Base-by-base conservation (phyloP, 2,113 vertebrate species). In the Neodontobutis hainanensis region DNA sequence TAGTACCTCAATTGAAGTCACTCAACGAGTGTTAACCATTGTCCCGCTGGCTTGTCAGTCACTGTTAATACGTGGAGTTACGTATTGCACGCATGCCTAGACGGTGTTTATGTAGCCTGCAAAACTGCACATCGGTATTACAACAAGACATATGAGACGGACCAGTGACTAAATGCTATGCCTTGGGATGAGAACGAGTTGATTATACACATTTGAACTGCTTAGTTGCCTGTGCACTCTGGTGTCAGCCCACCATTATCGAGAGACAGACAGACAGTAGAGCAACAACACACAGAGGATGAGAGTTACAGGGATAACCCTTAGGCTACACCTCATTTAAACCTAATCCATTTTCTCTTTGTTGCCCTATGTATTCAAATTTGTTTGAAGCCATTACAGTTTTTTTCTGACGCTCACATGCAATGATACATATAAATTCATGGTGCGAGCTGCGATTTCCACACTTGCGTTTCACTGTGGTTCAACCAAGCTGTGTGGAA, bases 201-300 rank as follows among this genome's bases (percentile, higher is more conserved):
- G 38, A 50, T 84, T 78, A 59, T 35, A 58, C 65, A 57, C 72
- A 73, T 53, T 59, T 5, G 67, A 66, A 81, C 70, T 61, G 75
- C 72, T 81, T 59, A 55, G 68, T 82, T 58, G 14, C 71, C 27
- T 52, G 59, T 11, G 57, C 63, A 65, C 61, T 77, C 50, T 65
- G 32, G 44, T 66, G 53, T 70, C 42, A 53, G 5, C 53, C 56
- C 77, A 63, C 70, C 36, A 77, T 70, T 78, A 77, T 85, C 74
- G n/a, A 70, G 61, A 73, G 68, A 71, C 40, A 70, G 75, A 78
- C 84, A 76, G 84, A 58, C 72, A 43, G 43, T 59, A 70, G 62
- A 65, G 70, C 67, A 70, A 59, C 68, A 69, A 48, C 34, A 46
- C 62, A 50, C 35, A 58, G 74, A 78, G 74, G 61, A 80, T 76